Base-by-base conservation (phyloP, 2,888 invertebrate species). In the Malthinus flaveolus region DNA sequence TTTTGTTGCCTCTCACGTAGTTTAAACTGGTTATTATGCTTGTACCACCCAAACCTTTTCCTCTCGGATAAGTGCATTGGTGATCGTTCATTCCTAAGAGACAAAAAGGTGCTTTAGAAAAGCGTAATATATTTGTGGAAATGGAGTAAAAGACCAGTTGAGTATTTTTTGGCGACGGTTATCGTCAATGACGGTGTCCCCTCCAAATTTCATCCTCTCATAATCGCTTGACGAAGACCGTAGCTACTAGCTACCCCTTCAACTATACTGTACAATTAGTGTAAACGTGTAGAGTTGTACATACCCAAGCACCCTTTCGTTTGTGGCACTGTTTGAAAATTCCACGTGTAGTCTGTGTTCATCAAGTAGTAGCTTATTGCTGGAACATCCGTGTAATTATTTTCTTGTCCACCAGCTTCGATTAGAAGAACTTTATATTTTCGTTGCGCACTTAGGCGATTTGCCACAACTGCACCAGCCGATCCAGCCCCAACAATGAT, bases 401-500 rank as follows among this genome's bases (percentile, higher is more conserved):
- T 49, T 56, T 49, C 56, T n/a, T 34, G 7, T 1, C 39, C 45
- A 7, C 83, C 89, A 52, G 88, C 88, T 80, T 89, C 89, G 31
- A 89, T 70, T 7, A 89, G 74, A 42, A 89, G 75, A 2, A 88
- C 87, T 35, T 83, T 80, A 83, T 85, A 86, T 68, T 84, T 81
- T 0, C 84, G 82, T 32, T 87, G 83, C 69, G 88, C 88, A 0
- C 86, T 84, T 7, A 88, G 80, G 37, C 88, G 75, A 10, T 85
- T 83, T 0, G 87, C 87, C 1, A 87, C 83, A 55, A 85, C 86
- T 0, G 87, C 83, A 0, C 87, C 87, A 0, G 84, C 85, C 0
- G 85, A 85, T 0, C 87, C 87, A 0, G 86, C 87, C 0, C 87
- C 87, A 36, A 87, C 82, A 49, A 88, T 85, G 62, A 88, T 84